Percentiles rank a stretch among this genome's conserved stretches.
Conservation (phyloP, 1,140 invertebrate species). For the Aphaenogaster rudis region DNA sequence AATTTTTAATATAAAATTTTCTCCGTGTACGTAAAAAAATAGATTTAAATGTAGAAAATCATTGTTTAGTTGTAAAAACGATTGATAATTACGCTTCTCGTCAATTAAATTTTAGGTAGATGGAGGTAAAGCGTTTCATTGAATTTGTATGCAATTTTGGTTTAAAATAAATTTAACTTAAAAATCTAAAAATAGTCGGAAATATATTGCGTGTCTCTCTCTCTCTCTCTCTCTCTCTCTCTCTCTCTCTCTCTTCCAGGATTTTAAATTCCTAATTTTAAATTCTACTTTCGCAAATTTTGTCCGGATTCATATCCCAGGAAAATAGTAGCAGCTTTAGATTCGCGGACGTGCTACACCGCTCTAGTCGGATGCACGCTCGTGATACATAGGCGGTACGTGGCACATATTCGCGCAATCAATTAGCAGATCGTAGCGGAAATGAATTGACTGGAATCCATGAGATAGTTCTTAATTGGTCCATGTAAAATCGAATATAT, state of each 20-base stretch:
- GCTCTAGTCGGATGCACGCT: not conserved
- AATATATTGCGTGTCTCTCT: not conserved
- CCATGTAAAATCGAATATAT: constrained; percentile 26
- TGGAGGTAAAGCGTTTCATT: not conserved
- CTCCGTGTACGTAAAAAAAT: too few relatives aligned
- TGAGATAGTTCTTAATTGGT: constrained; percentile 32
- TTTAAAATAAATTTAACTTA: not conserved
- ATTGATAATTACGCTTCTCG: not conserved
- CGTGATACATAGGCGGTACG: not conserved
- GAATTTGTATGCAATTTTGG: not conserved
- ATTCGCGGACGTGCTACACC: not conserved
- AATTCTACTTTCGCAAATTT: not conserved
- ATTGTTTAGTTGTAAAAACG: not conserved
- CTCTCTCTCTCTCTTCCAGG: not conserved
- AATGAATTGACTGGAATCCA: constrained; percentile 34
- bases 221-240: not conserved
- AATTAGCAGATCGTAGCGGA: constrained; percentile 31
- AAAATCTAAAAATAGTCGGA: not conserved
- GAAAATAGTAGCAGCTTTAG: not conserved
- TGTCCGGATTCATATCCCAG: not conserved
- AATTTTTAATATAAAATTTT: too few relatives aligned
- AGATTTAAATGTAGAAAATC: not conserved
- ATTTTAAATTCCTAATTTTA: not conserved
- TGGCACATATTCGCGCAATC: constrained; percentile 26
- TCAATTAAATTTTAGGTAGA: not conserved